These are phyloP conservation scores for Actenoides lindsayi DNA, from an alignment of 2,113 vertebrate species.

Conservation along the genomic window DNA sequence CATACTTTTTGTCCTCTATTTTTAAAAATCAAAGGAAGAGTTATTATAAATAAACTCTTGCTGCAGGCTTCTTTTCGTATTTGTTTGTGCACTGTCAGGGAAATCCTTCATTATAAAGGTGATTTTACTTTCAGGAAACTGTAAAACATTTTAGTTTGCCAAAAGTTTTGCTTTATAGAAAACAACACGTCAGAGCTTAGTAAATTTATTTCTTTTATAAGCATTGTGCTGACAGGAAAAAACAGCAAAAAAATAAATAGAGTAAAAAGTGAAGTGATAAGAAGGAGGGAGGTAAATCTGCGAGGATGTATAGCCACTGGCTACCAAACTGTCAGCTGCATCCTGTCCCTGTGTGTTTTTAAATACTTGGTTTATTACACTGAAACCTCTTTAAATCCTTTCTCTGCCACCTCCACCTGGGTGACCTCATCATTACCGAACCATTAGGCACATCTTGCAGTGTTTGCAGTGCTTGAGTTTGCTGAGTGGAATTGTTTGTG, in stretches of 20 bases:
- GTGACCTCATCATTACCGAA: background rate
- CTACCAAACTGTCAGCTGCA: background rate
- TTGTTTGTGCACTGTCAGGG: slow-evolving; percentile 32
- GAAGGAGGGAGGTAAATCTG: background rate
- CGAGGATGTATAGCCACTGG: background rate
- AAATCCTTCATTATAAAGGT: slow-evolving; percentile 58
- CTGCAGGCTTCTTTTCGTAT: slow-evolving; percentile 28
- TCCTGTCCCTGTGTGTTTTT: background rate
- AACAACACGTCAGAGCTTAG: background rate
- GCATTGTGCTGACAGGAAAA: background rate
- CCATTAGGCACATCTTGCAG: background rate
- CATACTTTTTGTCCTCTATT: background rate
- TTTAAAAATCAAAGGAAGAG: slow-evolving; percentile 19
- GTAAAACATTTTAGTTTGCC: slow-evolving; percentile 6
- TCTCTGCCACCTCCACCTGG: background rate
- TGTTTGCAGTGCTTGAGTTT: background rate
- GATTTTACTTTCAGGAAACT: slow-evolving; percentile 37
- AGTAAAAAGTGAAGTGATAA: background rate
- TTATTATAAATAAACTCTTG: slow-evolving; percentile 36
- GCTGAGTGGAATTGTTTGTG: background rate
- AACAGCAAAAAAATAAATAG: background rate
- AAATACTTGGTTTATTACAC: background rate
- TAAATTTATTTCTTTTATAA: slow-evolving; percentile 28
- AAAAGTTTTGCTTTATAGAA: slow-evolving; percentile 24
- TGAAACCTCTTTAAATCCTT: background rate